Percentiles rank a stretch among this genome's conserved stretches.
Conservation (phyloP, 2,113 vertebrate species). For the Tylochromis polylepis region DNA sequence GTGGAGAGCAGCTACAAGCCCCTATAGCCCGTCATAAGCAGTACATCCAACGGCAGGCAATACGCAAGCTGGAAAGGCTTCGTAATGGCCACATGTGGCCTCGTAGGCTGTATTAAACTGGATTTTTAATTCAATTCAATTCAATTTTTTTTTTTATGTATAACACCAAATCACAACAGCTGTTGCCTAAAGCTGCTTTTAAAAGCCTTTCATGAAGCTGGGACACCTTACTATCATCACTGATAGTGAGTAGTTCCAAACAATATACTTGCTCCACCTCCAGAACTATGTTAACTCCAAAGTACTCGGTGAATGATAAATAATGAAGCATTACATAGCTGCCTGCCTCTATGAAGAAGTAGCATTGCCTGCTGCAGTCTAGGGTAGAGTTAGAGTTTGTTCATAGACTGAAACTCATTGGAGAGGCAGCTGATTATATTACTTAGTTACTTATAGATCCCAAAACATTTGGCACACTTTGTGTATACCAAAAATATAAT, state of each 20-base stretch:
- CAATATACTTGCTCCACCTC: neutral
- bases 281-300: accelerated
- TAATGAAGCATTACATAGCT: neutral
- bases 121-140: neutral
- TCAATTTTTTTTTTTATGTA: neutral
- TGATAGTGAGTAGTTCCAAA: accelerated
- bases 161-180: neutral
- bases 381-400: neutral
- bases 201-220: neutral
- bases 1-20: neutral
- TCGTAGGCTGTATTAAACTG: neutral
- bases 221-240: accelerated
- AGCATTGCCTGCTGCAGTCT: accelerated
- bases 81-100: accelerated
- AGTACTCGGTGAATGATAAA: neutral
- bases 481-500: neutral
- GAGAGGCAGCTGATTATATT: neutral
- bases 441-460: neutral
- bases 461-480: neutral
- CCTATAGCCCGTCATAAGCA: neutral
- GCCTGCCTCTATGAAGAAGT: neutral
- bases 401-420: neutral
- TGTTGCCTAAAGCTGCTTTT: accelerated
- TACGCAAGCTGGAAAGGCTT: neutral
- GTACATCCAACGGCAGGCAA: neutral